A percentile compares a stretch with the other conserved stretches of the same genome.
These are phyloP conservation scores for Argyra leucocephala DNA, from an alignment of 2,888 invertebrate species.

Conservation along the genomic window DNA sequence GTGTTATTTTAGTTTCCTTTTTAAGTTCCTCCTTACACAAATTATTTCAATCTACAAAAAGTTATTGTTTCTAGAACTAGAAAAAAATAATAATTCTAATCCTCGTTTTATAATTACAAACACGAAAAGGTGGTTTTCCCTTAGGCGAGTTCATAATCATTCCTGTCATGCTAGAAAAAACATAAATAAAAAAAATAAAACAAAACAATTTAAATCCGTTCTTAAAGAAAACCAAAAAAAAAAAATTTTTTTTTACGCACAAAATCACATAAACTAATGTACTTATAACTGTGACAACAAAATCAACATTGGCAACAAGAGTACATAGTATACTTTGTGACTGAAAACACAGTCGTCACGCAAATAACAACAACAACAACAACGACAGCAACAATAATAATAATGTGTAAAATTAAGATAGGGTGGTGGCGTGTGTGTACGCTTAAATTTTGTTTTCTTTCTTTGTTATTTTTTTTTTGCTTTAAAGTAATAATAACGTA, in stretches of 20 bases:
- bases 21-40: no score
- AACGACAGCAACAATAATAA: no score
- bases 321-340: not conserved
- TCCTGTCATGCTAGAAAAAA: not conserved
- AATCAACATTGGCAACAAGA: not conserved
- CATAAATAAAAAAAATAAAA: not conserved
- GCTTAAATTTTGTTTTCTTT: no score
- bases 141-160: not conserved
- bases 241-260: not conserved
- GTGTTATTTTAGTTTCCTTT: no score
- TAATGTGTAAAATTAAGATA: no score
- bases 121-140: conserved; percentile 2
- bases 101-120: not conserved
- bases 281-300: not conserved
- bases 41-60: no score
- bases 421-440: no score
- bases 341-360: not conserved
- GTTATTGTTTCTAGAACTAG: no score
- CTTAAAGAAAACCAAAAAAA: not conserved
- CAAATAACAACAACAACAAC: no score
- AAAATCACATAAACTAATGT: not conserved
- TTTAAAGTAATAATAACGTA: not conserved
- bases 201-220: not conserved
- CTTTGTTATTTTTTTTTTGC: no score
- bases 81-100: not conserved